These are phyloP conservation scores for Carabus problematicus DNA, from an alignment of 2,888 invertebrate genomes.

Conservation along the genomic window DNA sequence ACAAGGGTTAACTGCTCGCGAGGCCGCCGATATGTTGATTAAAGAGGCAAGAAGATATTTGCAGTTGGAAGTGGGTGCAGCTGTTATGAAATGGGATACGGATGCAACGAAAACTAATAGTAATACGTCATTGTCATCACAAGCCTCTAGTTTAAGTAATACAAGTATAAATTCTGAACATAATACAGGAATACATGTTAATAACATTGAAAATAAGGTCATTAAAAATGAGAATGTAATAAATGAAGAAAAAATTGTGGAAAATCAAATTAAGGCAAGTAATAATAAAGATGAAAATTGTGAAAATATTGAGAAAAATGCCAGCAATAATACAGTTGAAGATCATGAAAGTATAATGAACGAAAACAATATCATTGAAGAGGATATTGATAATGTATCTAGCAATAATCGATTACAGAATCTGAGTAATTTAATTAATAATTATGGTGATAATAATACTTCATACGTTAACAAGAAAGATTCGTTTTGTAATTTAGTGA, in stretches of 20 bases:
- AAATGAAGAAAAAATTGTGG: not conserved
- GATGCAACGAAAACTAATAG: not conserved
- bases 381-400: not conserved
- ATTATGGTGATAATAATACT: not conserved
- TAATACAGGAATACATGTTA: not conserved
- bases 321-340: constrained; percentile 16
- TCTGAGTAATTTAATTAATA: not conserved
- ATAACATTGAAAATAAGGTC: not conserved
- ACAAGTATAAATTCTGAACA: not conserved
- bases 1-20: constrained; percentile 78
- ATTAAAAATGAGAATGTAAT: not conserved
- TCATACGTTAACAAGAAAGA: no score
- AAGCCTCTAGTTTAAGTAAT: not conserved
- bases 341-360: constrained; percentile 7
- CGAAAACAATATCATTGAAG: not conserved
- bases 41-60: constrained; percentile 77
- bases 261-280: not conserved
- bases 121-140: not conserved
- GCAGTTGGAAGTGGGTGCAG: constrained; percentile 75
- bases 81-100: constrained; percentile 60
- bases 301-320: constrained; percentile 17
- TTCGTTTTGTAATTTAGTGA: no score
- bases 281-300: not conserved
- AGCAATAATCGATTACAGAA: not conserved
- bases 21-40: constrained; percentile 82